A percentile compares a stretch with the other conserved stretches of the same genome.
phyloP scores from a whole-genome alignment of 1,140 invertebrate species.

The Meloidogyne floridensis region DNA sequence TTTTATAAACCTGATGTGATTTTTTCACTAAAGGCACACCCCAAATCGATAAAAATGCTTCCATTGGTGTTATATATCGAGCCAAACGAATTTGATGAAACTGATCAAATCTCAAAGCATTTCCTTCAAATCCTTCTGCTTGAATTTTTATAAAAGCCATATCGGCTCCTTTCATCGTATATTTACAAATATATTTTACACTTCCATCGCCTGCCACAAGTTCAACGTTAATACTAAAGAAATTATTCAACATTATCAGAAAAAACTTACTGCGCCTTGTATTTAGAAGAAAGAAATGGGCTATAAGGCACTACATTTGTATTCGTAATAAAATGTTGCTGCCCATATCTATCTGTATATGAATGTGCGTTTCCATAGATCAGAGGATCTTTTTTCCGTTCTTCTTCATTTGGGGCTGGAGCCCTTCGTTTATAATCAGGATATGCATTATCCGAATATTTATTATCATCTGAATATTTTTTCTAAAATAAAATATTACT shows the following conservation, averaged over 20 bases:
- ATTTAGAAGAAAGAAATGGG: background rate
- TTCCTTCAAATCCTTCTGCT: background rate
- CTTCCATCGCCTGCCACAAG: slow-evolving; percentile 6
- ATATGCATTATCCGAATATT: slow-evolving; percentile 12
- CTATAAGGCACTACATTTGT: slow-evolving; percentile 1
- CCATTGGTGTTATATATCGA: slow-evolving; percentile 1
- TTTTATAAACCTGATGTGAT: background rate
- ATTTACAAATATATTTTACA: slow-evolving; percentile 1
- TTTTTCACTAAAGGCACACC: background rate
- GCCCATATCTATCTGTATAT: background rate
- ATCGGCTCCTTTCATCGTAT: background rate
- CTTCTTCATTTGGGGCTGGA: background rate
- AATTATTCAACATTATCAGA: background rate
- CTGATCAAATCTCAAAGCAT: background rate
- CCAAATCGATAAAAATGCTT: background rate
- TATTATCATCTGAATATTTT: background rate
- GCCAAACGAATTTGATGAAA: background rate
- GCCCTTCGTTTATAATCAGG: background rate
- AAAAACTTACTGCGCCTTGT: background rate
- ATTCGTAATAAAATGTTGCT: background rate
- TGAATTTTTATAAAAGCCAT: background rate
- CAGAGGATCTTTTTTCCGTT: background rate
- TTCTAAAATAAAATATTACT: background rate
- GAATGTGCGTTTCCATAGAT: background rate
- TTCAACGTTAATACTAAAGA: slow-evolving; percentile 7